Evolutionary conservation across 2,797 vertebrate genomes (phyloP), one percentile per base, ranked within the genome.

Genomic region (Galagoides demidoff): DNA sequence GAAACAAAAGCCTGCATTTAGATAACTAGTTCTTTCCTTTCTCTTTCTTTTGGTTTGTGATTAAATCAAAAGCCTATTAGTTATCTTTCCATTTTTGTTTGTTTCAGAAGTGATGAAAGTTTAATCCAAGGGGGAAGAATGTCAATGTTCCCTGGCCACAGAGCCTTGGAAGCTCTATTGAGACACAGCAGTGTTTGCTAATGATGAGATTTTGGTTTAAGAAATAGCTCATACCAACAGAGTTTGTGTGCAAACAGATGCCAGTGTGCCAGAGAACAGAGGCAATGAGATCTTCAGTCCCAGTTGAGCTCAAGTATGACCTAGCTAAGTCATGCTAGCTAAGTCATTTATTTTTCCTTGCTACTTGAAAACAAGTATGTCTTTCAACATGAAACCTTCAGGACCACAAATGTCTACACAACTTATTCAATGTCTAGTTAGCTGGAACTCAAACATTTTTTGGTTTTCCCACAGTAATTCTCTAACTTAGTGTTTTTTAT

Each of bases 1-100:
- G 66, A 76, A 96, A 45, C 55, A 83, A 90, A 92, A 79, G 7
- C 3, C 17, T 64, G 17, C 9, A 27, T 71, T 77, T 64, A 64
- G 79, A 81, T 90, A 89, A 68, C n/a, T 64, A n/a, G 31, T 70
- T 88, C 74, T 81, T 31, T n/a, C 20, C 5, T 27, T 34, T 43
- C 10, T 39, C 39, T 76, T 22, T 73, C 57, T 92, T 43, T 45
- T 68, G 43, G 27, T 73, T 74, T 73, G n/a, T 76, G 45, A 84
- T 92, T 90, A 90, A 84, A 89, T 90, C 31, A 49, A 73, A 91
- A 90, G n/a, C 31, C 25, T 78, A 13, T 68, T 57, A 7, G 59
- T 74, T 81, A 71, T 89, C 45, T 89, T 88, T 66, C 27, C 27
- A 43, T 63, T 71, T 74, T 59, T 59, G 7, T 78, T 73, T 90